phyloP scores from a whole-genome alignment of 2,888 invertebrate genomes.

The Spisula subtruncata region DNA sequence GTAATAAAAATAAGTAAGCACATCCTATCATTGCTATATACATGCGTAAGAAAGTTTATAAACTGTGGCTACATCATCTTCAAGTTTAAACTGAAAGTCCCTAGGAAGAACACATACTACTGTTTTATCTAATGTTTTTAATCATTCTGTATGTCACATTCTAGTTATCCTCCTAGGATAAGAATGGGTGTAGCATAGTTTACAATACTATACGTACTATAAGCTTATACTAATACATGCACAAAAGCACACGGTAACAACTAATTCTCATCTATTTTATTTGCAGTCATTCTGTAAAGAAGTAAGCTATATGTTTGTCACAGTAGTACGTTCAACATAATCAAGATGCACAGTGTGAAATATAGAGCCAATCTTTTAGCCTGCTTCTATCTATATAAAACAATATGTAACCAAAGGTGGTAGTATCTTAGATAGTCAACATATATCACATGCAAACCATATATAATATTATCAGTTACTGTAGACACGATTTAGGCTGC shows the following conservation, averaged over 20 bases:
- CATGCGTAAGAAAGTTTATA: too few relatives aligned
- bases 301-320: conserved; percentile 20
- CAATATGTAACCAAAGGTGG: not conserved
- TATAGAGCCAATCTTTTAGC: conserved; percentile 13
- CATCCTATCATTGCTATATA: too few relatives aligned
- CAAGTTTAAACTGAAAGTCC: too few relatives aligned
- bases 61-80: too few relatives aligned
- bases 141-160: too few relatives aligned
- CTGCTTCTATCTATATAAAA: conserved; percentile 13
- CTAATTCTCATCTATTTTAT: not conserved
- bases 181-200: not conserved
- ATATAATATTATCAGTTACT: too few relatives aligned
- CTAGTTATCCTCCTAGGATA: too few relatives aligned
- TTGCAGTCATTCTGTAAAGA: conserved; percentile 17
- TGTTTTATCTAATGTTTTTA: too few relatives aligned
- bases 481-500: too few relatives aligned
- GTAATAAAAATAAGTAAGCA: too few relatives aligned
- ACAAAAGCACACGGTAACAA: not conserved
- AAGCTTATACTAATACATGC: not conserved
- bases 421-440: not conserved
- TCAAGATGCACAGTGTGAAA: not conserved
- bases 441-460: too few relatives aligned
- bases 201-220: not conserved
- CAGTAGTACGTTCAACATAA: conserved; percentile 13
- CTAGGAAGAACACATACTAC: too few relatives aligned